These are phyloP conservation scores for Piezodorus guildinii DNA, from an alignment of 1,140 invertebrate genomes.

Conservation along the genomic window DNA sequence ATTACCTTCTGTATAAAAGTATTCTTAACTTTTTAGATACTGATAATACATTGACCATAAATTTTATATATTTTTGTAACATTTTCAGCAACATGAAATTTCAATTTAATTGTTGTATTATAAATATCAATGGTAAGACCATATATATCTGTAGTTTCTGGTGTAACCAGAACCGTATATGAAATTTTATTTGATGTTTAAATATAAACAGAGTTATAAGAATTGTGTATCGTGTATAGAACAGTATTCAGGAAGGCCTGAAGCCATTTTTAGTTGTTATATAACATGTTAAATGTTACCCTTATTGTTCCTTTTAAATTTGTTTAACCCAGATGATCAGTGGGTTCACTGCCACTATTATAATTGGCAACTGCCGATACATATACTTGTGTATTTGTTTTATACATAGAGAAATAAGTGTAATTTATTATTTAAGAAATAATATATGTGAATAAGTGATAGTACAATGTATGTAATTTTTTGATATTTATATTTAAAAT, in stretches of 20 bases:
- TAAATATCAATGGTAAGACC: background rate
- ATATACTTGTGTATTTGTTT: background rate
- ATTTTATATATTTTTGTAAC: background rate
- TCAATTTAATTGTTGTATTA: background rate
- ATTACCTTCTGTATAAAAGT: slow-evolving; percentile 2
- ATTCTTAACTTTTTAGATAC: background rate
- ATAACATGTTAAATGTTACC: background rate
- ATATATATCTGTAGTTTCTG: background rate
- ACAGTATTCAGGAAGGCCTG: slow-evolving; percentile 1
- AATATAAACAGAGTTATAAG: background rate
- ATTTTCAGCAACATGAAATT: background rate
- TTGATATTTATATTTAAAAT: background rate
- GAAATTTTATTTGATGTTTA: background rate
- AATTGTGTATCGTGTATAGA: background rate
- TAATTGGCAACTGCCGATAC: background rate
- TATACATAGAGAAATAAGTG: background rate
- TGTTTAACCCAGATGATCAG: background rate
- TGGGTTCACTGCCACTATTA: slow-evolving; percentile 5
- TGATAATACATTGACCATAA: background rate
- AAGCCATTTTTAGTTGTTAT: background rate
- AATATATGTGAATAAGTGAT: background rate
- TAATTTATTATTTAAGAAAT: slow-evolving; percentile 1
- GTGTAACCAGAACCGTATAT: background rate
- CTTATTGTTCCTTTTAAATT: background rate
- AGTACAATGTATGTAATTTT: background rate